Evolutionary conservation across 2,797 vertebrate species (phyloP), one percentile per base, ranked within the genome.

Genomic region (Malurus splendens): DNA sequence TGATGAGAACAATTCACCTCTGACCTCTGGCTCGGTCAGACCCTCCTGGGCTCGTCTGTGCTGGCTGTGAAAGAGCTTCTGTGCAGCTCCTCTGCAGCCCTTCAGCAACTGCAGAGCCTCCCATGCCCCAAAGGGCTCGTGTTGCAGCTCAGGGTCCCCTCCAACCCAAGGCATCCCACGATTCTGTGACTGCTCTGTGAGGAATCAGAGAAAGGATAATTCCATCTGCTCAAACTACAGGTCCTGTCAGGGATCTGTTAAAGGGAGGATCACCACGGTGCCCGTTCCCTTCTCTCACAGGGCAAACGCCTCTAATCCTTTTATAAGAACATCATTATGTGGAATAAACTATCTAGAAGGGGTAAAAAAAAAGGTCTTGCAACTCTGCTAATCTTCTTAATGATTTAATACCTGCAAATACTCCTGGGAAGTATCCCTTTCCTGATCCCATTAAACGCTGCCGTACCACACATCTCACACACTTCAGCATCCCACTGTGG

Each of bases 361-460:
- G 8, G 13, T 47, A 56, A 30, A 30, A 54, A 28, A 56, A 33
- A 4, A 52, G 3, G 54, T 36, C 68, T 88, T 82, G 47, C 75
- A 92, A 71, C 72, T 82, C 77, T 42, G 36, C 72, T 93, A 75
- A 90, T 94, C 89, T 87, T 75, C 54, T 80, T 90, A 90, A 93
- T 73, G 78, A 84, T 88, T 92, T 92, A 91, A 95, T 82, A 90
- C 78, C 89, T 93, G 85, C 64, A 83, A 82, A 73, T 39, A 56
- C 84, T 76, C 4, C 77, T 17, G 76, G 93, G 90, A 91, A 62
- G 42, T 45, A 50, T 86, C 68, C 88, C 78, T 83, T 76, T 82
- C 91, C 75, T 48, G 66, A 90, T 86, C 59, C 16, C 75, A 71
- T 87, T 82, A 90, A 90, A 74, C 2, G 9, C 82, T 51, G 65